Evolutionary conservation across 2,113 vertebrate genomes (phyloP).

Genomic region (Cynoglossus semilaevis): DNA sequence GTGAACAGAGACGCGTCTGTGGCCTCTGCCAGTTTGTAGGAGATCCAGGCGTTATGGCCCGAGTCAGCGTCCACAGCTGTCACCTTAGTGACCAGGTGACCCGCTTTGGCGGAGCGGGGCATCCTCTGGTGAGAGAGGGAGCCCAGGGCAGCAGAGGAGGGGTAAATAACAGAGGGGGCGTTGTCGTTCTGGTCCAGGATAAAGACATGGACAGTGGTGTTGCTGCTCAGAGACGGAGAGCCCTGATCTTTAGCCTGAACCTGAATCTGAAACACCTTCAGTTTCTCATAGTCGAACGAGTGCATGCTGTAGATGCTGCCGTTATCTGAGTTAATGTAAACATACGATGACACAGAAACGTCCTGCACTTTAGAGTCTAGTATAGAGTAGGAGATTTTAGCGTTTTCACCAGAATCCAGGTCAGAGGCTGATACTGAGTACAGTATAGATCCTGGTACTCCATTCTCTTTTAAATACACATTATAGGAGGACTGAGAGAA

Average conservation of each 20-base stretch:
- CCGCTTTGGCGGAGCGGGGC: background rate
- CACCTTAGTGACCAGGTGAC: background rate
- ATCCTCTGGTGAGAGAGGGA: background rate
- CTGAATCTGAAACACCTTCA: constrained; percentile 77
- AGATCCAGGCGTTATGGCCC: background rate
- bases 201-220: constrained; percentile 69
- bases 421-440: constrained; percentile 79
- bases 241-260: constrained; percentile 80
- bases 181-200: constrained; percentile 79
- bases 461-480: constrained; percentile 82
- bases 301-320: constrained; percentile 75
- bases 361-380: constrained; percentile 67
- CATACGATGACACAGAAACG: constrained; percentile 73
- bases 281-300: constrained; percentile 79
- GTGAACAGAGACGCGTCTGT: constrained; percentile 63
- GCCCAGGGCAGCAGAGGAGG: constrained; percentile 14
- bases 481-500: constrained; percentile 72
- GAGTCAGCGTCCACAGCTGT: background rate
- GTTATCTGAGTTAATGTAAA: constrained; percentile 77
- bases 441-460: constrained; percentile 72
- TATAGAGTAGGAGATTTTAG: constrained; percentile 76
- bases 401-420: constrained; percentile 73
- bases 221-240: constrained; percentile 67
- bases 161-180: constrained; percentile 66
- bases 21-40: background rate